Evolutionary conservation across 2,888 invertebrate genomes (phyloP).

Genomic region (Limnephilus marmoratus): DNA sequence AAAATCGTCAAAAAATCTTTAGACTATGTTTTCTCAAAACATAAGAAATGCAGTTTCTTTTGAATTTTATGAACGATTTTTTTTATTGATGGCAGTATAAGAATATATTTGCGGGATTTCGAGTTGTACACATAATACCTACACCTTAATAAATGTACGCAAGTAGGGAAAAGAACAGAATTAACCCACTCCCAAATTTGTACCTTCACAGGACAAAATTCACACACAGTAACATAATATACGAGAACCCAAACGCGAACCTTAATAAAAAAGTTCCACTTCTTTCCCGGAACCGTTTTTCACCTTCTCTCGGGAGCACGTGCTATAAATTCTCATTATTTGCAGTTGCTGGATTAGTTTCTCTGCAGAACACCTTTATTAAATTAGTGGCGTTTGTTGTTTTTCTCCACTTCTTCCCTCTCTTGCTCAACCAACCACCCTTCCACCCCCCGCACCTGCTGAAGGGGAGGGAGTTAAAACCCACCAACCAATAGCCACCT

Average conservation of each 20-base stretch:
- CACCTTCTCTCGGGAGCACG: constrained; percentile 1
- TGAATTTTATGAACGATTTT: no score
- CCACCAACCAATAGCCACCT: not conserved
- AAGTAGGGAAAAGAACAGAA: not conserved
- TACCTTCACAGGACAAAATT: not conserved
- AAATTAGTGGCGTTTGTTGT: constrained; percentile 17
- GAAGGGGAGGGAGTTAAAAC: not conserved
- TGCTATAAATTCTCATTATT: constrained; percentile 19
- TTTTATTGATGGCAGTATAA: no score
- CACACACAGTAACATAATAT: not conserved
- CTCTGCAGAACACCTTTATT: constrained; percentile 27
- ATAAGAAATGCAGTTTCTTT: no score
- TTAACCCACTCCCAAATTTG: not conserved
- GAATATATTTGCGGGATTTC: no score
- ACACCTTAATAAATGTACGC: not conserved
- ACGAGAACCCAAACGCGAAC: not conserved
- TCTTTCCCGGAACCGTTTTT: not conserved
- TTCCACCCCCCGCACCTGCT: not conserved
- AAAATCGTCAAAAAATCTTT: no score
- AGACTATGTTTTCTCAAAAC: no score
- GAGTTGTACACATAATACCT: not conserved
- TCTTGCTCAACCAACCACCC: not conserved
- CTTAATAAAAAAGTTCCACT: not conserved
- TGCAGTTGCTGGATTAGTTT: not conserved
- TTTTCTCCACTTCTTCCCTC: not conserved